Conservation (phyloP, 2,113 vertebrate genomes). For the Nanger granti region DNA sequence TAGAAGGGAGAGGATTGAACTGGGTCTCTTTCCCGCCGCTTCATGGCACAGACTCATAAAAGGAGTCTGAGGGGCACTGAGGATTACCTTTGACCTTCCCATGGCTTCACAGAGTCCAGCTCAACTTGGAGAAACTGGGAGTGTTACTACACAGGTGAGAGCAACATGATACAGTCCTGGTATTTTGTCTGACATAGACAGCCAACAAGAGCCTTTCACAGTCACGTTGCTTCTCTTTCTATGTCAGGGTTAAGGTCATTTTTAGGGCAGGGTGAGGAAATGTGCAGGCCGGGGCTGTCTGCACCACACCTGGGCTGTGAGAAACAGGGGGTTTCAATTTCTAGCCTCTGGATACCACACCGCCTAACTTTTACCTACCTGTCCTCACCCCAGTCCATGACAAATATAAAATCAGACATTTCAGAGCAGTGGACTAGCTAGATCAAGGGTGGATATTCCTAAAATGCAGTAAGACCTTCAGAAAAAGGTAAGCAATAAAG, state of each 20-base stretch:
- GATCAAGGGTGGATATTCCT: background rate
- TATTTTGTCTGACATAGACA: background rate
- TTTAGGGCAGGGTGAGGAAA: conserved; percentile 73
- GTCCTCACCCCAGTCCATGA: background rate
- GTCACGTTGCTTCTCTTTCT: conserved; percentile 22
- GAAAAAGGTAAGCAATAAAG: background rate
- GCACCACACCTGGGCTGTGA: conserved; percentile 70
- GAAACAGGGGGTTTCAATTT: conserved; percentile 68
- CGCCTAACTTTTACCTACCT: conserved; percentile 2
- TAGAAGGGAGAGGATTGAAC: background rate
- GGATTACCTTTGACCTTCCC: conserved; percentile 3
- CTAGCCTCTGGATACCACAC: conserved; percentile 23
- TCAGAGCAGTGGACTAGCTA: background rate
- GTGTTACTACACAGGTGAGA: background rate
- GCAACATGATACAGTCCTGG: background rate
- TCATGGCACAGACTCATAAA: background rate
- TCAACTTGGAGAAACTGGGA: background rate
- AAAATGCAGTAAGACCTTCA: background rate
- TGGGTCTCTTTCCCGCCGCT: background rate
- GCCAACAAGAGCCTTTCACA: background rate
- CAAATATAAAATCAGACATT: conserved; percentile 19
- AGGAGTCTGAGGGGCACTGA: background rate
- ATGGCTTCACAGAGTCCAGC: background rate
- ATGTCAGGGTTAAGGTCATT: conserved; percentile 68
- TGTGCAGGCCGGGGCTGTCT: conserved; percentile 64